Conservation (phyloP, 2,888 invertebrate genomes). For the Agrochola macilenta region DNA sequence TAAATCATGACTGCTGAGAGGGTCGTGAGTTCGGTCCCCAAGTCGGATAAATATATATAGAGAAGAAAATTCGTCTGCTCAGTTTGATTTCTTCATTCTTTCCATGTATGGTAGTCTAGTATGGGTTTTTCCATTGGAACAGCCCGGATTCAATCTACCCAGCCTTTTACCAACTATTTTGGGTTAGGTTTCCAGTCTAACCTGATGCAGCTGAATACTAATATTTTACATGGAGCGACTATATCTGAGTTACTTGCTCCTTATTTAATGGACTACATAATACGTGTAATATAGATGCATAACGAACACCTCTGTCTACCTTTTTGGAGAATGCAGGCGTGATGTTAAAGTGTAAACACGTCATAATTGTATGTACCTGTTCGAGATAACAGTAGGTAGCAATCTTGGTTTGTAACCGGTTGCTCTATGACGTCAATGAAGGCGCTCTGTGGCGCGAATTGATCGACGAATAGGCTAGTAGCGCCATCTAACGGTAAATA, state of each 20-base stretch:
- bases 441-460: not conserved
- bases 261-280: no score
- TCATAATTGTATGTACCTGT: not conserved
- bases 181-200: no score
- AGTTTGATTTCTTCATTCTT: not conserved
- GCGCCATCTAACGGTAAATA: constrained; percentile 34
- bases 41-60: not conserved
- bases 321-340: not conserved
- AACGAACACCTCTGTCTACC: not conserved
- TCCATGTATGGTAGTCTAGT: not conserved
- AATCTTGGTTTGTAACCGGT: constrained; percentile 27
- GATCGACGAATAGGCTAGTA: not conserved
- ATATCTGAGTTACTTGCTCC: no score
- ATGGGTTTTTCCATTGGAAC: not conserved
- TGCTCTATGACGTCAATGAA: constrained; percentile 6
- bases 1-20: not conserved
- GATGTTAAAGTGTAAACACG: not conserved
- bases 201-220: no score
- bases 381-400: not conserved
- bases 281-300: not conserved
- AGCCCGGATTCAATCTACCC: no score
- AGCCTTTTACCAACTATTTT: no score
- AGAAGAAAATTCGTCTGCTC: not conserved
- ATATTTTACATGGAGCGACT: no score
- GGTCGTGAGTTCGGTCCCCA: no score